Evolutionary conservation across 2,113 vertebrate species (phyloP).

Genomic region (Mirounga angustirostris): DNA sequence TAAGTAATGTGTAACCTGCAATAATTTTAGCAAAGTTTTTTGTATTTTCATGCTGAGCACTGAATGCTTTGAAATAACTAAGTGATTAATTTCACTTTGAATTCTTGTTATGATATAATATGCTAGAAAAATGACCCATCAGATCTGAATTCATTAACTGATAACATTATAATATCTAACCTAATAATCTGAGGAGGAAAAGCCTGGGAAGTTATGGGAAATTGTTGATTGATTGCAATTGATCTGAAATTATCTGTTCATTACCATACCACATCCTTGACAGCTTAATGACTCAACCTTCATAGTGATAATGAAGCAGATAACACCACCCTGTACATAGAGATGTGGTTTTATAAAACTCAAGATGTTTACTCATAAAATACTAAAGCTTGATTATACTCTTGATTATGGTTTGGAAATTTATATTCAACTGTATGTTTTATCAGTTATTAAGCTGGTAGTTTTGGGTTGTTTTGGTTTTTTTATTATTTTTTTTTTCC

Average conservation of each 20-base stretch:
- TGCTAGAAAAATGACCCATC: slow-evolving; percentile 8
- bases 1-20: neutral
- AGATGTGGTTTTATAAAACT: slow-evolving; percentile 58
- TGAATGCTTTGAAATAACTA: neutral
- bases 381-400: slow-evolving; percentile 34
- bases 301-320: slow-evolving; percentile 30
- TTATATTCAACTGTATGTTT: neutral
- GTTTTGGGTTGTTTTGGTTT: neutral
- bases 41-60: neutral
- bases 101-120: neutral
- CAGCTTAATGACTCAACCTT: slow-evolving; percentile 40
- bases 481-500: neutral
- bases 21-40: neutral
- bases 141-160: slow-evolving; percentile 46
- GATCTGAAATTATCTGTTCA: slow-evolving; percentile 73
- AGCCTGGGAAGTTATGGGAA: slow-evolving; percentile 33
- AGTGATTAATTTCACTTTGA: slow-evolving; percentile 56
- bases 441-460: neutral
- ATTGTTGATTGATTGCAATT: slow-evolving; percentile 65
- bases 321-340: neutral
- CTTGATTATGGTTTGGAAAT: slow-evolving; percentile 29
- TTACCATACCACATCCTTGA: slow-evolving; percentile 18
- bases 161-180: slow-evolving; percentile 8
- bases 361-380: slow-evolving; percentile 14
- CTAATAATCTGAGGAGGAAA: slow-evolving; percentile 41